These are phyloP conservation scores for Geotria australis DNA, from an alignment of 2,797 vertebrate genomes.

Conservation along the genomic window DNA sequence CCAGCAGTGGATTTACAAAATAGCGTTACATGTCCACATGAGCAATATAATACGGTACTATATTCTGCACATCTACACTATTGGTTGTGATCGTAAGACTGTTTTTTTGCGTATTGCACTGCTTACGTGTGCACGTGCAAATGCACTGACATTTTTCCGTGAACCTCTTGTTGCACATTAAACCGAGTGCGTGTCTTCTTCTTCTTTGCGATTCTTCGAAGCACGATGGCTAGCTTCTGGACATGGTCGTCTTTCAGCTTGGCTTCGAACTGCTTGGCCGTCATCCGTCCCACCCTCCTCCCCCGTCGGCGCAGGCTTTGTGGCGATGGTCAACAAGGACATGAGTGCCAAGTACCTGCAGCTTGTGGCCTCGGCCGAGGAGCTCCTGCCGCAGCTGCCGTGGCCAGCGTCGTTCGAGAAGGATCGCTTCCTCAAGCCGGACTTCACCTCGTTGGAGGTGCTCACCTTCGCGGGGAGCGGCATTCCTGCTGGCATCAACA, in stretches of 20 bases:
- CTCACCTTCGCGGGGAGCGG: constrained; percentile 61
- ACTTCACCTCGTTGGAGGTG: constrained; percentile 68
- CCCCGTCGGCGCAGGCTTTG: constrained; percentile 21
- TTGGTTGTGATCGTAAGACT: too few species aligned
- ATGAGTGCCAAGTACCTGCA: constrained; percentile 53
- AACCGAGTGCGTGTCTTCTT: neutral
- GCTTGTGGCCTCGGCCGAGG: constrained; percentile 37
- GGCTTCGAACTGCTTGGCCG: neutral
- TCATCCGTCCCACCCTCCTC: neutral
- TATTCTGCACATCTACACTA: too few species aligned
- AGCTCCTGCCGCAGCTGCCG: constrained; percentile 39
- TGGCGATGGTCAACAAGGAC: constrained; percentile 61
- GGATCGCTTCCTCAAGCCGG: constrained; percentile 48
- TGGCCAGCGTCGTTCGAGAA: constrained; percentile 58
- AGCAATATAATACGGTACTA: too few species aligned
- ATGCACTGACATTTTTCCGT: neutral
- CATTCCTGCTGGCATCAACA: constrained; percentile 69
- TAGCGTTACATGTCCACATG: too few species aligned
- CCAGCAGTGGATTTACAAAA: too few species aligned
- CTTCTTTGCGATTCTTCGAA: too few species aligned
- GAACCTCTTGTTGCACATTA: too few species aligned
- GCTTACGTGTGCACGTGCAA: too few species aligned
- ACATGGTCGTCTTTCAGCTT: neutral
- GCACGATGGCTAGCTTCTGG: too few species aligned
- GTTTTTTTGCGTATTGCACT: too few species aligned